Base-by-base conservation (phyloP, 2,888 invertebrate genomes). In the Ennomos fuscantarius region DNA sequence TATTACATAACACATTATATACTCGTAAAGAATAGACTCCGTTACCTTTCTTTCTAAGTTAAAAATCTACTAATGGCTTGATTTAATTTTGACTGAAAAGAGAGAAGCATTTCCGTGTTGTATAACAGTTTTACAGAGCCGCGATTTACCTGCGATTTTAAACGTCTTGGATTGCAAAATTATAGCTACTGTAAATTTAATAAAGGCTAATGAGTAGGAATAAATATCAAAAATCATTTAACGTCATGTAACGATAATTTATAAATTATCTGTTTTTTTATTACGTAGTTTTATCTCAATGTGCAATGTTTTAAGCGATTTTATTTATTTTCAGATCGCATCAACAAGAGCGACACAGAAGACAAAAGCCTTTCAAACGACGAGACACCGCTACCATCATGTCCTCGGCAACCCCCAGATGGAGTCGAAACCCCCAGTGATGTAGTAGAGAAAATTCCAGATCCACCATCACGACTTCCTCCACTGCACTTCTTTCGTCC, bases 361-460 rank as follows among this genome's bases (percentile, higher is more conserved):
- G 91, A 92, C 60, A 92, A 90, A 76, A 92, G 89, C 64, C 81
- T 91, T 60, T 91, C 92, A 37, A 92, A 91, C 70, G 92, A 92
- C 63, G 92, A 92, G 68, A 86, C 85, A 9, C 88, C 89, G 51
- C 76, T 88, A 35, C 92, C 94, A 50, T 93, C 93, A 69, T 94
- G 95, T 78, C 95, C 95, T 47, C 93, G 96, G 72, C 95, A 96
- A 81, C 96, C 96, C 66, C 96, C 96, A 41, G 96, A 96, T 84
- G 96, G 96, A 72, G 96, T 96, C 84, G 96, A 96, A 84, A 96
- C 96, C 81, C 96, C 96, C 52, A 91, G 93, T 44, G 95, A 95
- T 71, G 94, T 93, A 70, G 92, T 94, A 71, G 95, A 96, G 79
- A 89, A 90, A 73, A 80, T 77, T 34, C 87, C 85, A 2, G 89